Evolutionary conservation across 2,113 vertebrate genomes (phyloP).

Genomic region (Hyperopisus bebe): DNA sequence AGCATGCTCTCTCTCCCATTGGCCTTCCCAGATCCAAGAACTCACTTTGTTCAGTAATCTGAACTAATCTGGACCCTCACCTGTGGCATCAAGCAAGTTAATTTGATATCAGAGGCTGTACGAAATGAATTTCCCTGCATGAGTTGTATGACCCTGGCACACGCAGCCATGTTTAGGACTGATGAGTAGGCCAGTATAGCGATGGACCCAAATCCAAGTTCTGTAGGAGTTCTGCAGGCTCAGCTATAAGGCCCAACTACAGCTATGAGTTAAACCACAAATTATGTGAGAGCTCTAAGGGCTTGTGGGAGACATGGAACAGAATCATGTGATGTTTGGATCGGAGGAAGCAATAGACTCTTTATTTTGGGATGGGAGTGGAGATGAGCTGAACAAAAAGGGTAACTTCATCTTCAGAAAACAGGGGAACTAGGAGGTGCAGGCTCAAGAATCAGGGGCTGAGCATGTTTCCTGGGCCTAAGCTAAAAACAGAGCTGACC

Average conservation of each 20-base stretch:
- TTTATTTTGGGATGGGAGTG: background rate
- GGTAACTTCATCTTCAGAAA: background rate
- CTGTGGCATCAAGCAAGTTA: background rate
- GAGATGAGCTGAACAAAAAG: background rate
- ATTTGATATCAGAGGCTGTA: background rate
- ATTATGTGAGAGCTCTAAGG: background rate
- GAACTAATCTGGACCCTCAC: background rate
- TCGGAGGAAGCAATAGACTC: background rate
- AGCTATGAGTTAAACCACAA: background rate
- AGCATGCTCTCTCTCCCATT: background rate
- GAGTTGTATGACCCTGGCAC: background rate
- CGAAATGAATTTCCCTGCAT: background rate
- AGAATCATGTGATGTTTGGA: background rate
- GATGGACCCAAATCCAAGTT: background rate
- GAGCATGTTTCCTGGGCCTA: background rate
- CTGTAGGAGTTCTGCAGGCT: background rate
- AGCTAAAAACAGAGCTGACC: background rate
- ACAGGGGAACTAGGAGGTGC: background rate
- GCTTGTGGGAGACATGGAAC: background rate
- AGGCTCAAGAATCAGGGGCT: background rate
- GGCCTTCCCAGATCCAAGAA: background rate
- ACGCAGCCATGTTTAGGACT: background rate
- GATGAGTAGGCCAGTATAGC: background rate
- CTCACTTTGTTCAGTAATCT: background rate
- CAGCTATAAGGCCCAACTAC: background rate